phyloP scores from a whole-genome alignment of 1,140 invertebrate genomes.

The Ylistrum balloti region DNA sequence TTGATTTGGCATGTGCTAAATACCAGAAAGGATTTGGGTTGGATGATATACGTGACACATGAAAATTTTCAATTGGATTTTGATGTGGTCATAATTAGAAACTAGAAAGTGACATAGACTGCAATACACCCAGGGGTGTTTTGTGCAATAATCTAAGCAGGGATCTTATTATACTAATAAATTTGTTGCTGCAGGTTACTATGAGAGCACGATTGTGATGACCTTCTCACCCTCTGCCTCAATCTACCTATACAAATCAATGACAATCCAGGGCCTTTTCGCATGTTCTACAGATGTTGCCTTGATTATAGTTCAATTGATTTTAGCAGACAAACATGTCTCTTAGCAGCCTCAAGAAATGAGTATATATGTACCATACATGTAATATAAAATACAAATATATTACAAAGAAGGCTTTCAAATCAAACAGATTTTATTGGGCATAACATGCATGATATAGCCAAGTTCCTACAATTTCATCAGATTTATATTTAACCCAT shows the following conservation, averaged over 20 bases:
- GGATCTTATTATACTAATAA: neutral
- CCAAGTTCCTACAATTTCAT: neutral
- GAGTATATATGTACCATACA: neutral
- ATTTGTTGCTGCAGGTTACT: neutral
- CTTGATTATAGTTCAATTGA: conserved; percentile 7
- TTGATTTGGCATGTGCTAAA: no score
- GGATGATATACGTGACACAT: no score
- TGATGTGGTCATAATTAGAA: neutral
- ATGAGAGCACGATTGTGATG: neutral
- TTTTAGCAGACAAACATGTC: conserved; percentile 24
- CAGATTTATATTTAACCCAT: neutral
- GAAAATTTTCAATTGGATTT: no score
- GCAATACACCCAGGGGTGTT: neutral
- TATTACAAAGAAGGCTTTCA: neutral
- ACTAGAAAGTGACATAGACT: neutral
- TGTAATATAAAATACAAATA: neutral
- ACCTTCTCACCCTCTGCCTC: neutral
- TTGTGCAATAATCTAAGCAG: neutral
- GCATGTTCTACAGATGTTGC: conserved; percentile 37
- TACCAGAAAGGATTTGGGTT: no score
- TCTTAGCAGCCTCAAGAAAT: neutral
- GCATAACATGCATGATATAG: neutral
- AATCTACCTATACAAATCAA: neutral
- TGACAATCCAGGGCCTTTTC: neutral
- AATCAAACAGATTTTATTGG: neutral